phyloP scores from a whole-genome alignment of 2,888 invertebrate genomes.

The Yponomeuta cagnagella region DNA sequence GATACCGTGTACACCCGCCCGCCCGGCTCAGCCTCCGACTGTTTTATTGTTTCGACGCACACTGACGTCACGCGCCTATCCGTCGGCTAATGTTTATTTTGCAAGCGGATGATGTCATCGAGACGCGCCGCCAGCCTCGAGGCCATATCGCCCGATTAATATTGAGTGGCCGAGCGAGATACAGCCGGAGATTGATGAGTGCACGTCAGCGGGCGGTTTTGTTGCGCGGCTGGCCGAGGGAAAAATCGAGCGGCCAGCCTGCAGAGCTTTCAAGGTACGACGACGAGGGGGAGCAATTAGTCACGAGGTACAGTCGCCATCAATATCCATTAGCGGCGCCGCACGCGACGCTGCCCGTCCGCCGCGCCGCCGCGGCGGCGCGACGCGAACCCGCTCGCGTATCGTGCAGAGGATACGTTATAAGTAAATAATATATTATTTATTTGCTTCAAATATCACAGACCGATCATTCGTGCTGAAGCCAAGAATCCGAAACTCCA shows the following conservation, averaged over 20 bases:
- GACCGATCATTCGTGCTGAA: not conserved
- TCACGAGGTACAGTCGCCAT: conserved; percentile 56
- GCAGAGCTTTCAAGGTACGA: conserved; percentile 17
- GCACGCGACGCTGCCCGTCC: conserved; percentile 56
- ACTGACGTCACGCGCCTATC: conserved; percentile 20
- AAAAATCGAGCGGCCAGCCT: conserved; percentile 30
- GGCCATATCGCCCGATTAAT: conserved; percentile 32
- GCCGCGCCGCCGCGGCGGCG: conserved; percentile 26
- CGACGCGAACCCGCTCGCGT: conserved; percentile 16
- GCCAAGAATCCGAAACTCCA: not conserved
- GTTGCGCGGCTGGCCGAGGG: conserved; percentile 10
- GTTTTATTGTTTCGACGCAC: conserved; percentile 53
- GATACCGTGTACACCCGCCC: conserved; percentile 53
- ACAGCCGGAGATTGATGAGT: conserved; percentile 45
- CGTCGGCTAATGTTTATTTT: conserved; percentile 21
- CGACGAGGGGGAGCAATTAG: conserved; percentile 62
- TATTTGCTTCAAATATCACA: not conserved
- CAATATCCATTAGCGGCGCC: conserved; percentile 74
- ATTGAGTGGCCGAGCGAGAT: conserved; percentile 38
- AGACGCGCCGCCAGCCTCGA: conserved; percentile 26
- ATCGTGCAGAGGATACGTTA: not conserved
- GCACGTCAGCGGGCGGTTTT: conserved; percentile 28
- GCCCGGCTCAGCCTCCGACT: conserved; percentile 32
- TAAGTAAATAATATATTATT: not conserved
- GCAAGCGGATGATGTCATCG: conserved; percentile 46